These are phyloP conservation scores for Nephrotoma appendiculata DNA, from an alignment of 2,888 invertebrate species.

Conservation along the genomic window DNA sequence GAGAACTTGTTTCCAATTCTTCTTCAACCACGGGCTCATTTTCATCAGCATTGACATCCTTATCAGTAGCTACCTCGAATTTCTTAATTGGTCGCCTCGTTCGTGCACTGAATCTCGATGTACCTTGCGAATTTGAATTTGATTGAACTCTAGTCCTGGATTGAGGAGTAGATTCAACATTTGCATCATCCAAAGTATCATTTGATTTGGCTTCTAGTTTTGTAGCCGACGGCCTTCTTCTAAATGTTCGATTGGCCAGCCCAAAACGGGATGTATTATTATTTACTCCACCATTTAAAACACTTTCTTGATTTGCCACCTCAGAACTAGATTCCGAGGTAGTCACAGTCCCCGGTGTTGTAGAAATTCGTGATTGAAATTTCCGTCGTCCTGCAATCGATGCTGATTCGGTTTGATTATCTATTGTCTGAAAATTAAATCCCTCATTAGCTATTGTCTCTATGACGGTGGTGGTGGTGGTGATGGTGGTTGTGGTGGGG, in stretches of 20 bases:
- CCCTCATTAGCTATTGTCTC: neutral
- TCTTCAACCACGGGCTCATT: neutral
- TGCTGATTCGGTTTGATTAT: neutral
- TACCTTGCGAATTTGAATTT: neutral
- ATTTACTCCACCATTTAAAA: neutral
- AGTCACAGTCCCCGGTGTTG: neutral
- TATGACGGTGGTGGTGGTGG: neutral
- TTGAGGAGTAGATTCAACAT: neutral
- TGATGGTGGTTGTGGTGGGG: neutral
- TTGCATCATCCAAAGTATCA: neutral
- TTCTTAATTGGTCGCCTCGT: neutral
- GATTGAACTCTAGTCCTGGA: neutral
- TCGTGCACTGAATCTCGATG: neutral
- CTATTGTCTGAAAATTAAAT: neutral
- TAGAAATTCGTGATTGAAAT: neutral
- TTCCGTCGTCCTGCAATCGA: neutral
- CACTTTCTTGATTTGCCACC: neutral
- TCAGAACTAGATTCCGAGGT: neutral
- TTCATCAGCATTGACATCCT: neutral
- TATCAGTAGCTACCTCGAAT: neutral
- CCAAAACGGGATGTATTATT: neutral
- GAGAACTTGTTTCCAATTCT: neutral
- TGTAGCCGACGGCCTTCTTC: neutral
- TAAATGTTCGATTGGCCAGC: neutral
- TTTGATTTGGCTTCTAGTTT: neutral